Conservation (phyloP, 1,140 invertebrate genomes). For the Ceratoteleas bidentatus region DNA sequence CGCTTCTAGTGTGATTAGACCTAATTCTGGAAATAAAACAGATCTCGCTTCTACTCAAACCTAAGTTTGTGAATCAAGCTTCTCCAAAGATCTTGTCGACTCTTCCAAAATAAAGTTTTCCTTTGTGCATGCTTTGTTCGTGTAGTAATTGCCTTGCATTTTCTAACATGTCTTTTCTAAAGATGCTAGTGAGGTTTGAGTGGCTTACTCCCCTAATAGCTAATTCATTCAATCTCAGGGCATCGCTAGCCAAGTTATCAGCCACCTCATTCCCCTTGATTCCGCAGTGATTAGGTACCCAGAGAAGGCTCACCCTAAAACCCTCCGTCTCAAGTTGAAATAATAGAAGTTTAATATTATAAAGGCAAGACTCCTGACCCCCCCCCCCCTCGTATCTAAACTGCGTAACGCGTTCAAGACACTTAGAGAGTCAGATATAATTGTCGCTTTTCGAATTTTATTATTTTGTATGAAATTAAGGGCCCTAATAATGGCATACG, state of each 20-base stretch:
- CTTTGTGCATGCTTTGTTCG: neutral
- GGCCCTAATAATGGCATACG: conserved; percentile 5
- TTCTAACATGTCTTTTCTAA: neutral
- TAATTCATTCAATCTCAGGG: neutral
- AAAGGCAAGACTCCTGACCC: neutral
- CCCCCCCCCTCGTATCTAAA: neutral
- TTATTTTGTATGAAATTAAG: neutral
- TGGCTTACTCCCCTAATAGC: neutral
- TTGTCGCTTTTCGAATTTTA: neutral
- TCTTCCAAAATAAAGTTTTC: conserved; percentile 7
- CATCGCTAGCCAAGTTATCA: neutral
- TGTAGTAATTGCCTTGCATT: neutral
- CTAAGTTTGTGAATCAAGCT: conserved; percentile 1
- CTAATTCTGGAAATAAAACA: conserved; percentile 15
- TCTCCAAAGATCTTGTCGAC: neutral
- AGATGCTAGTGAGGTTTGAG: neutral
- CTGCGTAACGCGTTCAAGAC: neutral
- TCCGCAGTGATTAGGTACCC: conserved; percentile 2
- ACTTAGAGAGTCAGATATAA: neutral
- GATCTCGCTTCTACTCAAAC: conserved; percentile 3
- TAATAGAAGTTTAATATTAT: conserved; percentile 5
- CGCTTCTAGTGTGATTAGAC: conserved; percentile 4
- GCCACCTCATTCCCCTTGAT: conserved; percentile 8
- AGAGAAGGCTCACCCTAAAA: neutral
- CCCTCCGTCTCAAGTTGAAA: neutral